Base-by-base conservation (phyloP, 92 coral and sea anemone genomes). In the Porites lobata region DNA sequence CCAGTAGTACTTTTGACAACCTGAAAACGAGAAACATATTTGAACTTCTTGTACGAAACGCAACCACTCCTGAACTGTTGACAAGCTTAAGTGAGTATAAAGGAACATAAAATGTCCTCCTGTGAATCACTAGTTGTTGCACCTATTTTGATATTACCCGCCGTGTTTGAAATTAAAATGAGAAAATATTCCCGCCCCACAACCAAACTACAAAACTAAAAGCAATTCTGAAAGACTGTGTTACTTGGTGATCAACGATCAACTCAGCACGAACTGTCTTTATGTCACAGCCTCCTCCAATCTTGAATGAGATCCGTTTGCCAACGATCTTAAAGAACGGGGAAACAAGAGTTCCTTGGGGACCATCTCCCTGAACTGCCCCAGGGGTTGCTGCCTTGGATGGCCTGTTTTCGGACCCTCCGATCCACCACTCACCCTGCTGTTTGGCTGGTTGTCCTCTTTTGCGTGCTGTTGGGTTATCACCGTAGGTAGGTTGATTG, bases 231-330 rank as follows among this genome's bases (percentile, higher is more conserved):
- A 21, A 12, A 21, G 17, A 43, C 43, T 43, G 29, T 21, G 13
- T 9, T 38, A 38, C 47, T 38, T 38, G 47, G 47, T 38, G 5
- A 38, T 38, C 47, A 38, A 38, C 6, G 5, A 67, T 67, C 32
- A 67, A 20, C 15, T 67, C 72, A 4, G 72, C 72, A 5, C 72
- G 29, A 12, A 67, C 32, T 67, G 8, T 19, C 10, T 67, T 19
- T 0, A 67, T 21, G 72, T 67, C 32, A 67, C 72, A 67, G 29
- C 72, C 72, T 12, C 72, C 72, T 2, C 72, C 72, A 67, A 67
- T 67, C 10, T 17, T 10, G 72, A 67, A 67, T 8, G 72, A 67
- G 32, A 67, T 67, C 11, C 13, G 29, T 18, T 43, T 8, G 10
- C 72, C 72, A 19, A 18, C 29, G 29, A 67, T 67, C 29, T 22